These are phyloP conservation scores for Turnix velox DNA, from an alignment of 2,113 vertebrate genomes.

Conservation along the genomic window DNA sequence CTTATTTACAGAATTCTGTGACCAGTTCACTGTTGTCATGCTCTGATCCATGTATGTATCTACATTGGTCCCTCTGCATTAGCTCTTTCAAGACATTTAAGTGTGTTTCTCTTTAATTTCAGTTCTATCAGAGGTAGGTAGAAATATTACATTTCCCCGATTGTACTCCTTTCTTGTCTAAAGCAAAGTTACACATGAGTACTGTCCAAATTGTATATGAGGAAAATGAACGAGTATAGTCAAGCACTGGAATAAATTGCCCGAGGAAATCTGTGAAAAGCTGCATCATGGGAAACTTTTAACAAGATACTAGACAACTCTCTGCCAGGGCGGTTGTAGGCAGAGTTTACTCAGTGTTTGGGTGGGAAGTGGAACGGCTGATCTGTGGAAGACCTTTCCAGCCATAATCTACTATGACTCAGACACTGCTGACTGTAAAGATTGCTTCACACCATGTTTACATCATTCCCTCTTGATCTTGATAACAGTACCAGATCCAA, in stretches of 20 bases:
- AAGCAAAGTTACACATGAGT: not conserved
- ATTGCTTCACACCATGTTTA: not conserved
- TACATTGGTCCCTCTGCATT: not conserved
- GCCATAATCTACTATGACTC: conserved; percentile 35
- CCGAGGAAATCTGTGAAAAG: not conserved
- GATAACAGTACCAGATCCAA: not conserved
- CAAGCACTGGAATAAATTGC: not conserved
- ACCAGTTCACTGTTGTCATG: not conserved
- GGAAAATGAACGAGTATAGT: not conserved
- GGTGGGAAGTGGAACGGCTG: not conserved
- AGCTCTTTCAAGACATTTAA: not conserved
- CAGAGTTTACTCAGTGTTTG: not conserved
- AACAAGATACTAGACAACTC: not conserved
- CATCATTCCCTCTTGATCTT: not conserved
- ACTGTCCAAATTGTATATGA: not conserved
- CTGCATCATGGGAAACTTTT: not conserved
- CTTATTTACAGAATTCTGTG: not conserved
- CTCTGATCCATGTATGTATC: not conserved
- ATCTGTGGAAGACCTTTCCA: not conserved
- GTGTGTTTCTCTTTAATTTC: not conserved
- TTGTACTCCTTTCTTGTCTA: not conserved
- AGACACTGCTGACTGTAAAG: not conserved
- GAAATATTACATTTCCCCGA: not conserved
- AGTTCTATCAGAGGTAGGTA: not conserved
- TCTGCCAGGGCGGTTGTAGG: not conserved